phyloP scores from a whole-genome alignment of 2,888 invertebrate species.

The Nomada goodeniana region DNA sequence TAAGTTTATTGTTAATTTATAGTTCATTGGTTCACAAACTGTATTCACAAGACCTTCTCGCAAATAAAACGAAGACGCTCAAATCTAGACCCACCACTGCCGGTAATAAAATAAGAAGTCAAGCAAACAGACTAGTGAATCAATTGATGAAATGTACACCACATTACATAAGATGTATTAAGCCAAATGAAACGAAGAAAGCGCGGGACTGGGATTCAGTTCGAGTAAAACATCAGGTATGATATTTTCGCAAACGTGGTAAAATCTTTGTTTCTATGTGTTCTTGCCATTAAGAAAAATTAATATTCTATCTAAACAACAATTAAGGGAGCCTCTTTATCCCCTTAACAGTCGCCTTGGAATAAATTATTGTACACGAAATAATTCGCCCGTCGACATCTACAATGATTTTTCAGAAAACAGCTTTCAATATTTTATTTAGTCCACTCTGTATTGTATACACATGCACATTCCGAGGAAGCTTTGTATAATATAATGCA shows the following conservation, averaged over 20 bases:
- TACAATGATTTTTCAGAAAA: too few species aligned
- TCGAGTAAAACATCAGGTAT: conserved; percentile 86
- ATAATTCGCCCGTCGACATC: too few species aligned
- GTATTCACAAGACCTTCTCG: conserved; percentile 86
- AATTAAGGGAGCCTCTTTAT: too few species aligned
- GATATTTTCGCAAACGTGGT: neutral
- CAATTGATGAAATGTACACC: conserved; percentile 89
- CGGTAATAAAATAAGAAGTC: conserved; percentile 88
- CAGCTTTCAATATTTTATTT: too few species aligned
- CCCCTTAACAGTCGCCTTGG: too few species aligned
- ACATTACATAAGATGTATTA: conserved; percentile 90
- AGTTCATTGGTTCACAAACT: conserved; percentile 87
- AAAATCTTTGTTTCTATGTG: neutral
- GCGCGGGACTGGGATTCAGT: conserved; percentile 88
- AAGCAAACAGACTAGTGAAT: conserved; percentile 88
- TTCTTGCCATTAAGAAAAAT: neutral
- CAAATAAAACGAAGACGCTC: conserved; percentile 80
- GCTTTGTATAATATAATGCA: too few species aligned
- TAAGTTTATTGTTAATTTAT: conserved; percentile 32
- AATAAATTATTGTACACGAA: too few species aligned
- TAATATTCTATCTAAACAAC: too few species aligned
- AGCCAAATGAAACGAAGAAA: conserved; percentile 89
- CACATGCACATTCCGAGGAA: too few species aligned
- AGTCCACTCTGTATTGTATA: too few species aligned
- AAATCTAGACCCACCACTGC: conserved; percentile 88